Percentiles rank a stretch among this genome's conserved stretches.
These are phyloP conservation scores for Spodoptera littoralis DNA, from an alignment of 2,888 invertebrate genomes.

Conservation along the genomic window DNA sequence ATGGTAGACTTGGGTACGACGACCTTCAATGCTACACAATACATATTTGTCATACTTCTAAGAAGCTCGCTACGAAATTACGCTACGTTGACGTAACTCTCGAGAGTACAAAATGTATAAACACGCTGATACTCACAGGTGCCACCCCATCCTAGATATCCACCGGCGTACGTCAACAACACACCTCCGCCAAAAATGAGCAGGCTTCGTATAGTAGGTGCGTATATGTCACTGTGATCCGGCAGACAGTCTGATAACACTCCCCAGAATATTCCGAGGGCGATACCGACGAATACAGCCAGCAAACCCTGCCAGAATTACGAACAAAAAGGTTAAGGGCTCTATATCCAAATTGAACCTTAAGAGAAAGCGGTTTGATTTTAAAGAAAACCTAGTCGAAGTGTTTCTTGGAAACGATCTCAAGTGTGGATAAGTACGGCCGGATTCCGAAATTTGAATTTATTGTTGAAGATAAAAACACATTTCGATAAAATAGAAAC, in stretches of 20 bases:
- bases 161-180: constrained; percentile 74
- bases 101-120: constrained; percentile 28
- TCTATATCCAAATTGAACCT: constrained; percentile 46
- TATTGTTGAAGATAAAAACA: constrained; percentile 44
- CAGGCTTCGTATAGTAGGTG: constrained; percentile 79
- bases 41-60: background rate
- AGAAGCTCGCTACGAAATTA: constrained; percentile 15
- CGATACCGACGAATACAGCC: constrained; percentile 79
- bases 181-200: constrained; percentile 79
- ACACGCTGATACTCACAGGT: constrained; percentile 72
- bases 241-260: constrained; percentile 77
- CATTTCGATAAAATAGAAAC: constrained; percentile 38
- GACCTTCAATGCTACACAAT: too few relatives aligned
- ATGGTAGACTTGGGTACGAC: too few relatives aligned
- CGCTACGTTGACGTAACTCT: constrained; percentile 23
- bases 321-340: constrained; percentile 48
- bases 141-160: constrained; percentile 82
- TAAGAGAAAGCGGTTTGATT: constrained; percentile 47
- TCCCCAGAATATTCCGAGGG: constrained; percentile 80
- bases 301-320: constrained; percentile 74
- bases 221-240: constrained; percentile 78
- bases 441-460: constrained; percentile 46
- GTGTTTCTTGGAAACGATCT: constrained; percentile 44
- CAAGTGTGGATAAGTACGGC: constrained; percentile 44
- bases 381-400: constrained; percentile 48